These are phyloP conservation scores for Oikopleura dioica DNA, from an alignment of 23 tunicate genomes.

Conservation along the genomic window DNA sequence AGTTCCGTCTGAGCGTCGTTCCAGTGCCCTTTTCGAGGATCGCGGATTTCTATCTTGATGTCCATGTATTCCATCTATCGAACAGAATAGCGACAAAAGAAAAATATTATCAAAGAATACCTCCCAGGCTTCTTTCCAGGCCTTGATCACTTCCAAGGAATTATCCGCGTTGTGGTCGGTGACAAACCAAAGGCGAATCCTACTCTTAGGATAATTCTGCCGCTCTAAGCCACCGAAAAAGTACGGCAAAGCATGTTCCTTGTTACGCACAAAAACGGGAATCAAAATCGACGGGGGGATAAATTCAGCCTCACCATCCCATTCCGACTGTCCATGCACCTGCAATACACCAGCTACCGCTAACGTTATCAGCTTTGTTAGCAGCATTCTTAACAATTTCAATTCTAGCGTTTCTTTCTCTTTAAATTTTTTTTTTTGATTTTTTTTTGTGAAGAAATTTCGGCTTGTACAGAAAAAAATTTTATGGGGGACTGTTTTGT, in stretches of 20 bases:
- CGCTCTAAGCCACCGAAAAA: not conserved
- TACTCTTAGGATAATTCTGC: slow-evolving; percentile 12
- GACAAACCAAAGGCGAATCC: slow-evolving; percentile 33
- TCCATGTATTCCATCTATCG: not conserved
- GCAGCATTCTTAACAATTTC: too few species aligned
- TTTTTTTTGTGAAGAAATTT: too few species aligned
- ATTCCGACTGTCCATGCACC: too few species aligned
- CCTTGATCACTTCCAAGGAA: slow-evolving; percentile 23
- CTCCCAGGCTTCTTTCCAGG: slow-evolving; percentile 21
- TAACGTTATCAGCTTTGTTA: too few species aligned
- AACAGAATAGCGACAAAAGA: too few species aligned
- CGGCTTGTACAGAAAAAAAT: too few species aligned
- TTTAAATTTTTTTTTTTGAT: too few species aligned
- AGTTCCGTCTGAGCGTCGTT: not conserved
- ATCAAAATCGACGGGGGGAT: not conserved
- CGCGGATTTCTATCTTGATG: not conserved
- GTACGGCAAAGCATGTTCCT: not conserved
- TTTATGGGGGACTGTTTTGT: too few species aligned
- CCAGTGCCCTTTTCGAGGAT: not conserved
- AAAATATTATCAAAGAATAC: too few species aligned
- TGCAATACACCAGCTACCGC: too few species aligned
- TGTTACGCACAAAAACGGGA: not conserved
- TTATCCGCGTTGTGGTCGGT: slow-evolving; percentile 70
- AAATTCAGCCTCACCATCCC: not conserved
- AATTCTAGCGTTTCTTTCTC: too few species aligned